Percentiles rank a stretch among this genome's conserved stretches.
These are phyloP conservation scores for Nipponia nippon DNA, from an alignment of 2,113 vertebrate genomes.

Conservation along the genomic window DNA sequence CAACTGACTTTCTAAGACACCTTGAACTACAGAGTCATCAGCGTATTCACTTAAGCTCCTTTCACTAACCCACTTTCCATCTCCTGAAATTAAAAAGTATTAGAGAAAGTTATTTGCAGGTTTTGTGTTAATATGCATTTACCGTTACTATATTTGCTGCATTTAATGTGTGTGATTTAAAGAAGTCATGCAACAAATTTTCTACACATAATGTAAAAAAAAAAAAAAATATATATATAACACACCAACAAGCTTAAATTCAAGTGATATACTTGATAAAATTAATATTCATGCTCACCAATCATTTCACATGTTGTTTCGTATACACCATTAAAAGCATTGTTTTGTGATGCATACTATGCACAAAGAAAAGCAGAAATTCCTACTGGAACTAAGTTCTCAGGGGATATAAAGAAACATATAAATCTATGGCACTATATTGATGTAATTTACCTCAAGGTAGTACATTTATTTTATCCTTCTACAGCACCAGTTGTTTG, in stretches of 20 bases:
- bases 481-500: not conserved
- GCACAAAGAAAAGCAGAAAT: not conserved
- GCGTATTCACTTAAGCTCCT: slow-evolving; percentile 44
- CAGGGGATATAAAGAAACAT: not conserved
- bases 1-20: not conserved
- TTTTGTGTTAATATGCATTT: not conserved
- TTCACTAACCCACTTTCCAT: slow-evolving; percentile 52
- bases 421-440: not conserved
- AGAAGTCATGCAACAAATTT: not conserved
- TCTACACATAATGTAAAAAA: not conserved
- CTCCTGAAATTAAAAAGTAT: slow-evolving; percentile 38
- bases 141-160: not conserved
- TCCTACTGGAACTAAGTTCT: not conserved
- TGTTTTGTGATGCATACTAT: not conserved
- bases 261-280: not conserved
- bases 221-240: not conserved
- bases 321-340: not conserved
- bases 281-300: not conserved
- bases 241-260: not conserved
- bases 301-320: not conserved
- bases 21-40: not conserved
- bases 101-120: not conserved
- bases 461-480: not conserved
- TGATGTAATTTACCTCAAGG: not conserved
- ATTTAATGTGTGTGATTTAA: not conserved